Base-by-base conservation (phyloP, 2,113 vertebrate genomes). In the Odontesthes bonariensis region DNA sequence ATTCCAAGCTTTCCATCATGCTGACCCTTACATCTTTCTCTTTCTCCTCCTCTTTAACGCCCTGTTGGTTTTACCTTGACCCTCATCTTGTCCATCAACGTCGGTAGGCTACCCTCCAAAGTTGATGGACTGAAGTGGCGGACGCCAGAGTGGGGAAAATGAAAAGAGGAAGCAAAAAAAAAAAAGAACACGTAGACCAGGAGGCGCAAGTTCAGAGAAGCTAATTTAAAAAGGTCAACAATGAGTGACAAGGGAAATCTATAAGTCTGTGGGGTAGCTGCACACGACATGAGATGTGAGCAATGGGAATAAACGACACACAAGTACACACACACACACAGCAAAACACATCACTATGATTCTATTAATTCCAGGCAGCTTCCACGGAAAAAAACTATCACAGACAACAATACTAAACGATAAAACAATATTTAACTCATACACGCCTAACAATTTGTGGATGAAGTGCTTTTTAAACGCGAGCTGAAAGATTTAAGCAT, bases 231-330 rank as follows among this genome's bases (percentile, higher is more conserved):
- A 83, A 86, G 68, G 63, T 73, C 77, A 77, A 54, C 56, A 76
- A 35, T 82, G 79, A 87, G 58, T 72, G 76, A 86, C 71, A 47
- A 55, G 47, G 27, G 23, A 64, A 77, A 73, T 84, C 69, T 65
- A 68, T 62, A 73, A 74, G 65, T 68, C 49, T 51, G 47, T 35
- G 19, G 20, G 52, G 32, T 23, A 12, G 68, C 12, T 47, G 44
- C 12, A 1, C 73, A 56, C 32, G 52, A 69, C 73, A 33, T 62
- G 42, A 44, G 42, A 44, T 14, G 5, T 44, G n/a, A 81, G 69
- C 42, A 20, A 8, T 57, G 63, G 74, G 59, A 72, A 68, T 85
- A 56, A 58, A 61, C 78, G 64, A 38, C 11, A 68, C 11, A 35
- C 6, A 53, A n/a, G 32, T 14, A 58, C 71, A 22, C 49, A 35